A percentile compares a stretch with the other conserved stretches of the same genome.
These are phyloP conservation scores for Procambarus clarkii DNA, from an alignment of 1,140 invertebrate species.

Conservation along the genomic window DNA sequence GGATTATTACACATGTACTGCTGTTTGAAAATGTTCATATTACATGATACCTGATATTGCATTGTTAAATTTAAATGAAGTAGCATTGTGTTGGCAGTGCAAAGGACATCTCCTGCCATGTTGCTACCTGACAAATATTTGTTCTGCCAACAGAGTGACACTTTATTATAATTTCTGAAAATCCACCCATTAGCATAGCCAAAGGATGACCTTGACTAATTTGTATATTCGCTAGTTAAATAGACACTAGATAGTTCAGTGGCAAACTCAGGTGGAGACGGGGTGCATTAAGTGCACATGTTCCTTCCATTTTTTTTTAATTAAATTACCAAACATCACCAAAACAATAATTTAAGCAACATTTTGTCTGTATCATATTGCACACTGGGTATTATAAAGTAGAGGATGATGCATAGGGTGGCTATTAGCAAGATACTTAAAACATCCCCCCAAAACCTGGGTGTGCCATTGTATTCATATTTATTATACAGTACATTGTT, in stretches of 20 bases:
- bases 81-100: background rate
- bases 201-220: background rate
- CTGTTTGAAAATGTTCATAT: background rate
- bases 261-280: too few species aligned
- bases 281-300: too few species aligned
- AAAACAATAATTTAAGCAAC: too few species aligned
- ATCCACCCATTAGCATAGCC: constrained; percentile 42
- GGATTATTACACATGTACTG: background rate
- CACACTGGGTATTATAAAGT: too few species aligned
- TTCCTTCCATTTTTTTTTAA: too few species aligned
- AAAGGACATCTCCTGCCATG: constrained; percentile 29
- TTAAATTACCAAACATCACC: too few species aligned
- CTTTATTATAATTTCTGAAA: background rate
- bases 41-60: constrained; percentile 15
- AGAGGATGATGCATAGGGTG: too few species aligned
- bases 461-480: background rate
- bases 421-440: too few species aligned
- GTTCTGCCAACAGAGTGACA: background rate
- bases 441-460: too few species aligned
- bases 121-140: constrained; percentile 15
- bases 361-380: too few species aligned
- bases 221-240: background rate
- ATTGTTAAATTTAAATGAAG: background rate
- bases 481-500: background rate
- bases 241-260: background rate